A percentile compares a stretch with the other conserved stretches of the same genome.
Evolutionary conservation across 2,888 invertebrate species (phyloP).

Genomic region (Norana najaformis): DNA sequence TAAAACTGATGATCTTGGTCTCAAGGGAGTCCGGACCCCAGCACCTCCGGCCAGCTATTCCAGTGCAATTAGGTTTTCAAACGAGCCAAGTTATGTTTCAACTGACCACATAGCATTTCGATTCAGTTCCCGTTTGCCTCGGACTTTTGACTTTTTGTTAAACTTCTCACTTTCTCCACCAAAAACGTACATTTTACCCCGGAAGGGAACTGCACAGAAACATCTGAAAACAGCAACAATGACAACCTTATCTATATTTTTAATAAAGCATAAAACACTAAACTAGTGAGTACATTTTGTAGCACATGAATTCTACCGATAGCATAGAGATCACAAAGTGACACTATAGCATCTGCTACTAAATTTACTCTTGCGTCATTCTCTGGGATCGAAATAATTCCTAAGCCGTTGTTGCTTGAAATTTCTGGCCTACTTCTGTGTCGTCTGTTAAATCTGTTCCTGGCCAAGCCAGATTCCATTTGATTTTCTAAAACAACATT

Average conservation of each 20-base stretch:
- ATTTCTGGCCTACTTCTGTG: neutral
- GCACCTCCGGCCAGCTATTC: too few species aligned
- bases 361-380: neutral
- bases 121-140: slow-evolving; percentile 41
- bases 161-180: slow-evolving; percentile 42
- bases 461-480: neutral
- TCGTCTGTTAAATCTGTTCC: neutral
- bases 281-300: neutral
- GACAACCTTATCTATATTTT: neutral
- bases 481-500: neutral
- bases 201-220: slow-evolving; percentile 39
- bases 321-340: too few species aligned
- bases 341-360: neutral
- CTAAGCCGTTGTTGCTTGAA: neutral
- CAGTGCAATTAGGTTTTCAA: too few species aligned
- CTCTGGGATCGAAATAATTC: neutral
- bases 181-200: slow-evolving; percentile 67
- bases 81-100: neutral
- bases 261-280: neutral
- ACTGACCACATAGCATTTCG: slow-evolving; percentile 43
- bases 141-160: slow-evolving; percentile 36
- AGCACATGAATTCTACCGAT: too few species aligned
- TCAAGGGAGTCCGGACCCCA: too few species aligned
- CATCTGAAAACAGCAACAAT: slow-evolving; percentile 35
- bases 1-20: too few species aligned